phyloP scores from a whole-genome alignment of 2,888 invertebrate species.

The Laothoe populi region DNA sequence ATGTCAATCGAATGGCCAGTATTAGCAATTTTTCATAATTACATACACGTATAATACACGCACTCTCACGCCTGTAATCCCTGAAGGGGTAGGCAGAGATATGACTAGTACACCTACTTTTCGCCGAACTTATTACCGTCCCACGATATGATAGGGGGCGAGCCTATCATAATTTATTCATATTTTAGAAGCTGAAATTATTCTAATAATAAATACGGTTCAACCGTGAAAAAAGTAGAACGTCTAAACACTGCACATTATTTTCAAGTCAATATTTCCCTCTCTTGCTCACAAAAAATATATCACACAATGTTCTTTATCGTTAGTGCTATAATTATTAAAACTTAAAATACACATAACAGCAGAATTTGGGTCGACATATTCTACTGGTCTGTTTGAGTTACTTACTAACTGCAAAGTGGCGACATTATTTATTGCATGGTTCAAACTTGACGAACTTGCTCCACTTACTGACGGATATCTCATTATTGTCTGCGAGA shows the following conservation, averaged over 20 bases:
- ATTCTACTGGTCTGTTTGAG: constrained; percentile 28
- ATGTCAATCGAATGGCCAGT: too few species aligned
- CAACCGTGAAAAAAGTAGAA: too few species aligned
- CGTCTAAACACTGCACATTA: background rate
- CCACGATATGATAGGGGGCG: too few species aligned
- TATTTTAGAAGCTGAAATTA: too few species aligned
- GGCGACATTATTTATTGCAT: constrained; percentile 40
- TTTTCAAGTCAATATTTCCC: background rate
- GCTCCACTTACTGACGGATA: constrained; percentile 50
- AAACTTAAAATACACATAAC: constrained; percentile 18
- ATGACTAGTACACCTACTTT: too few species aligned
- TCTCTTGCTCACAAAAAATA: background rate
- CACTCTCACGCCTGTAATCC: too few species aligned
- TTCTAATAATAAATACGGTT: too few species aligned
- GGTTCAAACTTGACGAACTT: constrained; percentile 51
- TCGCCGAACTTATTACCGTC: too few species aligned
- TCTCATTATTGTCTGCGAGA: constrained; percentile 33
- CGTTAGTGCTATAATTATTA: constrained; percentile 10
- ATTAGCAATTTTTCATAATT: too few species aligned
- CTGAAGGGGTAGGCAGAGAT: too few species aligned
- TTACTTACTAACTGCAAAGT: constrained; percentile 32
- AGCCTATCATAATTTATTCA: too few species aligned
- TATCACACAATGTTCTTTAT: constrained; percentile 23
- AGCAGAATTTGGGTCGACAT: constrained; percentile 33
- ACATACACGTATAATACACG: too few species aligned